phyloP scores from a whole-genome alignment of 2,888 invertebrate genomes.

The Linnaemya vulpina region DNA sequence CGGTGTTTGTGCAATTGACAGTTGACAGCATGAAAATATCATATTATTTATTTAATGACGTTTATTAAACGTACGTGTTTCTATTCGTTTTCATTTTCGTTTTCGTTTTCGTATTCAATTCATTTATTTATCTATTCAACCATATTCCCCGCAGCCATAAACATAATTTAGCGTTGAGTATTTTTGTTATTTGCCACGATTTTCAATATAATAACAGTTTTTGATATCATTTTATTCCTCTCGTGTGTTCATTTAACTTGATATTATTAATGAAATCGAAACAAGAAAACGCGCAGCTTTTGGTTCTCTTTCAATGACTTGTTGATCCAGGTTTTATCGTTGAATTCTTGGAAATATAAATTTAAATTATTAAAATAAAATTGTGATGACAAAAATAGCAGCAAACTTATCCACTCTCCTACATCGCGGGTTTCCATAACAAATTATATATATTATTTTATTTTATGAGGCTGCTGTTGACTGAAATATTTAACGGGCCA shows the following conservation, averaged over 20 bases:
- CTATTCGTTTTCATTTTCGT: background rate
- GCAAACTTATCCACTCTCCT: no score
- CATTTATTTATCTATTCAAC: background rate
- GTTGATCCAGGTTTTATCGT: slow-evolving; percentile 17
- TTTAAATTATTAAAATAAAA: no score
- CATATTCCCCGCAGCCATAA: slow-evolving; percentile 23
- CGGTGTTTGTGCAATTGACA: slow-evolving; percentile 30
- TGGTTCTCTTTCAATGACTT: slow-evolving; percentile 27
- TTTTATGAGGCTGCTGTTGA: no score
- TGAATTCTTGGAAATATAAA: slow-evolving; percentile 19
- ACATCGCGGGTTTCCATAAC: no score
- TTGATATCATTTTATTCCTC: background rate
- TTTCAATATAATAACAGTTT: background rate
- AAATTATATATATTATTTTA: no score
- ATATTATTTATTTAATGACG: slow-evolving; percentile 51
- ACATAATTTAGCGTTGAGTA: slow-evolving; percentile 24
- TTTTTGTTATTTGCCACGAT: slow-evolving; percentile 20
- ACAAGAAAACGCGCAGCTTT: background rate
- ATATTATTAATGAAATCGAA: background rate
- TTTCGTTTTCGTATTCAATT: slow-evolving; percentile 7
- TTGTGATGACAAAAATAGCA: no score
- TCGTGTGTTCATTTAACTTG: background rate
- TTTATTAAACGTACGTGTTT: slow-evolving; percentile 52
- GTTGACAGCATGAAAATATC: slow-evolving; percentile 42
- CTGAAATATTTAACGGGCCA: no score